Evolutionary conservation across 2,888 invertebrate species (phyloP).

Genomic region (Belgica antarctica): DNA sequence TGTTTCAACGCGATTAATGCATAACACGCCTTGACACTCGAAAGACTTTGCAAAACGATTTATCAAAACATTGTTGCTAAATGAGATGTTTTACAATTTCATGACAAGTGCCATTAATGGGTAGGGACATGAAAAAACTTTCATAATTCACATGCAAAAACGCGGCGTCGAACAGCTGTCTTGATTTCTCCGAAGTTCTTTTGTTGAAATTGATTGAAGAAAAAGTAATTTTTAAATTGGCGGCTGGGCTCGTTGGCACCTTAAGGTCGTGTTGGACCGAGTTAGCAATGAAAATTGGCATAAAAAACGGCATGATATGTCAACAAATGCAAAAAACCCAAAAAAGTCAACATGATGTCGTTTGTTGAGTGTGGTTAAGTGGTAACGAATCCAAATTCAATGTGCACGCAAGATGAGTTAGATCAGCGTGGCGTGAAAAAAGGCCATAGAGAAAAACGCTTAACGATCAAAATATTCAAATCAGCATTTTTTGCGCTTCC

Average conservation of each 20-base stretch:
- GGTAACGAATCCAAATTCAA: too few relatives aligned
- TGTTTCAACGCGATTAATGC: constrained; percentile 16
- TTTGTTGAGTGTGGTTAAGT: too few relatives aligned
- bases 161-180: too few relatives aligned
- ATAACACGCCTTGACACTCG: neutral
- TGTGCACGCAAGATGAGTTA: neutral
- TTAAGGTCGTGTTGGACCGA: neutral
- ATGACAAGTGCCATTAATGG: constrained; percentile 4
- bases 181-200: too few relatives aligned
- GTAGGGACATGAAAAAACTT: too few relatives aligned
- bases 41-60: neutral
- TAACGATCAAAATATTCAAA: constrained; percentile 1
- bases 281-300: neutral
- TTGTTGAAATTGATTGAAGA: neutral
- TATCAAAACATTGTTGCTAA: constrained; percentile 5
- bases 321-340: too few relatives aligned
- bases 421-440: neutral
- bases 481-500: neutral
- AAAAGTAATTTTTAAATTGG: too few relatives aligned
- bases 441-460: neutral
- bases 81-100: constrained; percentile 2
- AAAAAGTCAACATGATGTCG: too few relatives aligned
- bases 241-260: neutral
- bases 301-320: too few relatives aligned
- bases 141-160: too few relatives aligned